Percentiles rank a stretch among this genome's conserved stretches.
These are phyloP conservation scores for Nebria ingens DNA, from an alignment of 1,140 invertebrate species.

Conservation along the genomic window DNA sequence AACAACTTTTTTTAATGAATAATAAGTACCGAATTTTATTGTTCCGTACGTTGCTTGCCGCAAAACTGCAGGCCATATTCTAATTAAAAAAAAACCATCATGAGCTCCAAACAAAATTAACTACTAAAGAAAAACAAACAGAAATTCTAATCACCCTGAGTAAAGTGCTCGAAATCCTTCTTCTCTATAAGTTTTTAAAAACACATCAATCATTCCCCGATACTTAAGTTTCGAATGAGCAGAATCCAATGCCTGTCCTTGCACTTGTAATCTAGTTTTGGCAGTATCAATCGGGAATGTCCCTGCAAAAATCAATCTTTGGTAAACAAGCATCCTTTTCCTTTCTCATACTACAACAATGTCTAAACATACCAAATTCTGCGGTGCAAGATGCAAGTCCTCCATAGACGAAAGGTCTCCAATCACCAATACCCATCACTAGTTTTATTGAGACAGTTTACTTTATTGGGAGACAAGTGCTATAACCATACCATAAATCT, in stretches of 20 bases:
- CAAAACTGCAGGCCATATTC: constrained; percentile 83
- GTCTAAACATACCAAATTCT: constrained; percentile 78
- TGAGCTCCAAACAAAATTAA: neutral
- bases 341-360: no score
- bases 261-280: constrained; percentile 91
- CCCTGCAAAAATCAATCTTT: constrained; percentile 51
- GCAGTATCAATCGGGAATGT: constrained; percentile 97
- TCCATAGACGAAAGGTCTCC: constrained; percentile 90
- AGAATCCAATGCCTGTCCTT: constrained; percentile 78
- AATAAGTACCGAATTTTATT: constrained; percentile 94
- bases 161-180: constrained; percentile 72
- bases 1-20: constrained; percentile 68
- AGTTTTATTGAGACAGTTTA: no score
- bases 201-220: constrained; percentile 84
- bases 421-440: constrained; percentile 49
- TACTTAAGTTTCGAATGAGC: constrained; percentile 69
- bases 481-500: no score
- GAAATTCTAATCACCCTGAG: constrained; percentile 55
- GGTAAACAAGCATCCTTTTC: constrained; percentile 13
- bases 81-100: constrained; percentile 41
- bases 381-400: constrained; percentile 85
- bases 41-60: constrained; percentile 92
- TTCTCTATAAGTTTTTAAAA: constrained; percentile 68
- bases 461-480: no score
- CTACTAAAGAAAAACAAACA: constrained; percentile 11